Percentiles rank a stretch among this genome's conserved stretches.
phyloP scores from a whole-genome alignment of 2,888 invertebrate species.

The Anticlea derivata region DNA sequence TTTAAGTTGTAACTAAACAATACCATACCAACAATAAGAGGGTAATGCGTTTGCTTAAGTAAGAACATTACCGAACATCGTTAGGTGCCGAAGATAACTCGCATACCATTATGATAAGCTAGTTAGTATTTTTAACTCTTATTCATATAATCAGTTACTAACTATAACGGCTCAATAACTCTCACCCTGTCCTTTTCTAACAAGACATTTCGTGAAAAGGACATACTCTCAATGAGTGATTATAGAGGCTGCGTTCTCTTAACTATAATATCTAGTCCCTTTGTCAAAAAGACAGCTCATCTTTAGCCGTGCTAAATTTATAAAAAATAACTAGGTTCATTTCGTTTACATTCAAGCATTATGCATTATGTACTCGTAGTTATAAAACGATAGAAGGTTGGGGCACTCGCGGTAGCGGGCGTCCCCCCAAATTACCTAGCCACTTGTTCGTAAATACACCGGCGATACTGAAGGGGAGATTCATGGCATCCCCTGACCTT shows the following conservation, averaged over 20 bases:
- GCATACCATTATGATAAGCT: conserved; percentile 9
- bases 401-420: conserved; percentile 14
- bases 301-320: too few relatives aligned
- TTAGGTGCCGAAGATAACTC: conserved; percentile 46
- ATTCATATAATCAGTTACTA: too few relatives aligned
- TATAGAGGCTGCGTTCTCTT: too few relatives aligned
- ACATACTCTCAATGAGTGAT: too few relatives aligned
- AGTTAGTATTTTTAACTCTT: too few relatives aligned
- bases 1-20: conserved; percentile 50
- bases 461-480: conserved; percentile 2
- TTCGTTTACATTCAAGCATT: too few relatives aligned
- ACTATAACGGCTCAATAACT: too few relatives aligned
- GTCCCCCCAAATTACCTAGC: conserved; percentile 11
- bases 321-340: too few relatives aligned
- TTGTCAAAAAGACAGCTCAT: not conserved
- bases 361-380: not conserved
- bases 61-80: conserved; percentile 44
- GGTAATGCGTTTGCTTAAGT: conserved; percentile 47
- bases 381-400: conserved; percentile 1
- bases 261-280: too few relatives aligned
- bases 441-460: conserved; percentile 7
- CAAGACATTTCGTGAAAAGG: too few relatives aligned
- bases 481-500: conserved; percentile 22
- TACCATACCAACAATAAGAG: conserved; percentile 48
- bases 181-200: too few relatives aligned